Conservation (phyloP, 2,797 vertebrate genomes). For the Lacerta bilineata region DNA sequence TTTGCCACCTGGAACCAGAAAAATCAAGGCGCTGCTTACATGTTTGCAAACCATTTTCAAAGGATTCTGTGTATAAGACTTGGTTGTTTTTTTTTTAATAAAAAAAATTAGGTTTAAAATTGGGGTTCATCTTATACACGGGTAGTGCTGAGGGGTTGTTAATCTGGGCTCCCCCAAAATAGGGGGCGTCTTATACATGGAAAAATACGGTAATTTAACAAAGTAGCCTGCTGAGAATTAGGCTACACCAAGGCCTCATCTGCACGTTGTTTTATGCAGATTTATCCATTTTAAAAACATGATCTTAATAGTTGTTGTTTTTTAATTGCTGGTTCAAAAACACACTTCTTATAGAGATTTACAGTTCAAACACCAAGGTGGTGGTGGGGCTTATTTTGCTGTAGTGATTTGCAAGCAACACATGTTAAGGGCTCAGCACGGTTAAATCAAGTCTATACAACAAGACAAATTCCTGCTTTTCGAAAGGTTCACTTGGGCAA, state of each 20-base stretch:
- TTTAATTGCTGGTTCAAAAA: constrained; percentile 10
- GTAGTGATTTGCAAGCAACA: neutral
- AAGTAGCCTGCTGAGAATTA: neutral
- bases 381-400: neutral
- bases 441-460: neutral
- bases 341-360: neutral
- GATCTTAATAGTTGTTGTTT: neutral
- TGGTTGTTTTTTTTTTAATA: no score
- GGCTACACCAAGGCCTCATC: neutral
- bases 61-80: neutral
- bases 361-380: neutral
- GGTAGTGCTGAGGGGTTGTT: no score
- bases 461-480: neutral
- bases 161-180: no score
- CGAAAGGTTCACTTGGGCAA: neutral
- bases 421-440: neutral
- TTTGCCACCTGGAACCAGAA: constrained; percentile 88
- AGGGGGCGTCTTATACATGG: no score
- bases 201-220: neutral
- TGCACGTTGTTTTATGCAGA: neutral
- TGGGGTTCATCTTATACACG: no score
- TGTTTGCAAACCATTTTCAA: constrained; percentile 42
- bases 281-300: neutral
- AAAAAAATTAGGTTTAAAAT: no score
- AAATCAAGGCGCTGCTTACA: constrained; percentile 54